Percentiles rank a stretch among this genome's conserved stretches.
These are phyloP conservation scores for Camelus bactrianus DNA, from an alignment of 2,113 vertebrate genomes.

Conservation along the genomic window DNA sequence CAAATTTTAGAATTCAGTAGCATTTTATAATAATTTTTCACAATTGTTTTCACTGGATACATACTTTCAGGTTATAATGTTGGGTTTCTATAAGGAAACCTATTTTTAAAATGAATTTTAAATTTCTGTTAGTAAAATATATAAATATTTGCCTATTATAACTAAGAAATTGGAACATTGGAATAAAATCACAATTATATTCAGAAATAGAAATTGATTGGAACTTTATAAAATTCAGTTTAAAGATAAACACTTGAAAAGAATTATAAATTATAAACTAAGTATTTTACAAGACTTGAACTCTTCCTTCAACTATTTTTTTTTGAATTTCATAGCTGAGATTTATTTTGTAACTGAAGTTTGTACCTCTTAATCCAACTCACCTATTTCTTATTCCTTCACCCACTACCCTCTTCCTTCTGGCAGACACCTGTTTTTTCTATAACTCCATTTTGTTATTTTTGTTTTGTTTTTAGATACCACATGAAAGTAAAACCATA, in stretches of 20 bases:
- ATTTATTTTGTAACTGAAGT: too few relatives aligned
- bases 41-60: not conserved
- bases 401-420: too few relatives aligned
- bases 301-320: not conserved
- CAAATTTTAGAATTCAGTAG: not conserved
- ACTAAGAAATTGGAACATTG: not conserved
- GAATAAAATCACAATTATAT: not conserved
- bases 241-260: not conserved
- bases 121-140: not conserved
- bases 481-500: too few relatives aligned
- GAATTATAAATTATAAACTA: not conserved
- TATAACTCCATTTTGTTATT: too few relatives aligned
- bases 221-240: not conserved
- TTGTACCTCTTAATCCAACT: too few relatives aligned
- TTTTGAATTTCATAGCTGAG: too few relatives aligned
- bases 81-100: not conserved
- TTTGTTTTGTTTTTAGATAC: too few relatives aligned
- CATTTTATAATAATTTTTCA: not conserved
- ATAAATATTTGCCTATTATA: not conserved
- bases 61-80: not conserved
- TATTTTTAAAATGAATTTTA: not conserved
- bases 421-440: too few relatives aligned
- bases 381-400: too few relatives aligned
- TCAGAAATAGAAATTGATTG: not conserved
- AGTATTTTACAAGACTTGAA: not conserved